These are phyloP conservation scores for Margarornis squamiger DNA, from an alignment of 2,797 vertebrate genomes.

Conservation along the genomic window DNA sequence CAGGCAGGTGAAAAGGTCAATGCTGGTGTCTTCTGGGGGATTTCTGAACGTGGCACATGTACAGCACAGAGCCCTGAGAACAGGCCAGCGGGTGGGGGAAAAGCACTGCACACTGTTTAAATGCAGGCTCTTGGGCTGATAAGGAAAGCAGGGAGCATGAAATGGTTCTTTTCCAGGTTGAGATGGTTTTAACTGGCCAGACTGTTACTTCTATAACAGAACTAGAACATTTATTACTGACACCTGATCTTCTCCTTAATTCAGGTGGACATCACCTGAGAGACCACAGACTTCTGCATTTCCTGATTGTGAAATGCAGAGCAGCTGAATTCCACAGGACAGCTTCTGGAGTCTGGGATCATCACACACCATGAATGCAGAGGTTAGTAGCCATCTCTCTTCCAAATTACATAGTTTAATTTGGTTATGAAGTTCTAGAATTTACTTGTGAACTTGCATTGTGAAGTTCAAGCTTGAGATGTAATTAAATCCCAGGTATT, in stretches of 20 bases:
- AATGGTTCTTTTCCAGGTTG: neutral
- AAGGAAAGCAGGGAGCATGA: neutral
- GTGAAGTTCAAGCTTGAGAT: neutral
- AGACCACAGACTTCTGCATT: neutral
- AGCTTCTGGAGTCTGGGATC: neutral
- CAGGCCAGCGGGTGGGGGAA: neutral
- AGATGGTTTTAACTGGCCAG: neutral
- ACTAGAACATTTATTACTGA: neutral
- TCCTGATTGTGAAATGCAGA: neutral
- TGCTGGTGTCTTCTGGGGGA: neutral
- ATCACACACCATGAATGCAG: neutral
- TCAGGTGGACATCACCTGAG: neutral
- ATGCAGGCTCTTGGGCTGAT: neutral
- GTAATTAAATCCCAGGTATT: neutral
- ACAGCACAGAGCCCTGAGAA: neutral
- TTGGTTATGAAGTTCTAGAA: neutral
- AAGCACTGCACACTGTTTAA: neutral
- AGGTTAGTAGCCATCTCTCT: neutral
- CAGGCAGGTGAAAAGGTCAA: neutral
- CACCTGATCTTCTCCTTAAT: neutral
- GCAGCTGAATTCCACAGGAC: neutral
- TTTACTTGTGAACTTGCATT: neutral
- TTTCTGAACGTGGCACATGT: neutral
- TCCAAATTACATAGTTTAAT: neutral
- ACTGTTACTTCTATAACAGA: neutral